Base-by-base conservation (phyloP, 2,113 vertebrate species). In the Lycaon pictus region DNA sequence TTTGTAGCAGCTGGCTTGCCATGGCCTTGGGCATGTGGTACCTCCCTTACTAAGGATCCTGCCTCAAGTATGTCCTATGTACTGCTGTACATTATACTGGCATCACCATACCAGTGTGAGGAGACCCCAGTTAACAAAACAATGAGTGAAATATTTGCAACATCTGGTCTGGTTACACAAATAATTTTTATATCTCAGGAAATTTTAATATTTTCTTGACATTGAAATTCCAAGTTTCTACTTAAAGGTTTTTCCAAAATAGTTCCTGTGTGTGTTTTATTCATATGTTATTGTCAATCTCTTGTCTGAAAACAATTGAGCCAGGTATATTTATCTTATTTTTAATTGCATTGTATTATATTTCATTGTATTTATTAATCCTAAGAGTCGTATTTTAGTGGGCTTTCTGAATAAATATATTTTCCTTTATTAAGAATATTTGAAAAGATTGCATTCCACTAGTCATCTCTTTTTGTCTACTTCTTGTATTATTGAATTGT, bases 291-390 rank as follows among this genome's bases (percentile, higher is more conserved):
- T 81, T 95, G 2, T 79, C 86, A 27, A 15, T 62, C 74, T n/a
- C 94, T 88, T 55, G 29, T 55, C n/a, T 83, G 55, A 88, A 93
- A 93, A 60, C 35, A 93, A 83, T 15, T 92, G 23, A 82, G 5
- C 16, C 3, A 53, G 63, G 10, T 82, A n/a, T 88, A 86, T 90
- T 93, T 96, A 67, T 63, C 51, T 96, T 91, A 0, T 82, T 56
- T 94, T 88, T 82, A 72, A 88, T 86, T 93, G 35, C 2, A 16
- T 65, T 91, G 4, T 88, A 71, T 88, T 71, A 35, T 62, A 71
- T 35, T 58, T 84, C 63, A 53, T 58, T 37, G 2, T n/a, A 25
- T 4, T 53, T 79, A 43, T 91, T 71, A 81, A 93, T 84, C 10
- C 27, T 37, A 76, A 74, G 5, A 71, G 51, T 53, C 69, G 2